These are phyloP conservation scores for Leptinotarsa haldemani DNA, from an alignment of 2,888 invertebrate species.

Conservation along the genomic window DNA sequence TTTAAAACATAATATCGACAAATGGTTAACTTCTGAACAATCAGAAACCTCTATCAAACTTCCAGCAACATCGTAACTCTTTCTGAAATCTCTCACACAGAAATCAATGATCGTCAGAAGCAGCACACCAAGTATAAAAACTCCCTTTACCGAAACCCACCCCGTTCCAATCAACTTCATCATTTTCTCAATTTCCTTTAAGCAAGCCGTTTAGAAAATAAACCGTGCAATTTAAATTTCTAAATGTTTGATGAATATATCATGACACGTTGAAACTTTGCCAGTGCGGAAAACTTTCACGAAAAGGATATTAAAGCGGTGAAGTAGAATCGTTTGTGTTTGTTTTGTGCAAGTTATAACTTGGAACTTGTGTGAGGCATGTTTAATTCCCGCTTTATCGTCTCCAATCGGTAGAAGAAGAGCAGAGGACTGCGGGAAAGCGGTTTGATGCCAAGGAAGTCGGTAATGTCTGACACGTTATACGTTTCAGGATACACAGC, in stretches of 20 bases:
- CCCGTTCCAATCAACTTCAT: conserved; percentile 4
- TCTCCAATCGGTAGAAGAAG: conserved; percentile 16
- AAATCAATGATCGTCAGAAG: no score
- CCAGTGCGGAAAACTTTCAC: conserved; percentile 16
- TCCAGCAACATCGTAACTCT: no score
- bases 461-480: no score
- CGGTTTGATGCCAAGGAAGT: no score
- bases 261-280: conserved; percentile 35
- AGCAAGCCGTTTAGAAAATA: conserved; percentile 27
- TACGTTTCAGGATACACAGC: no score
- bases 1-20: no score
- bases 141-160: no score
- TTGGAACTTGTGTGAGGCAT: conserved; percentile 36
- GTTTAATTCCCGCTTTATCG: conserved; percentile 42
- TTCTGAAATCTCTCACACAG: no score
- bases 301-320: conserved; percentile 35
- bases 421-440: neutral
- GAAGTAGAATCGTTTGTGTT: conserved; percentile 43
- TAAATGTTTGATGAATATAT: conserved; percentile 38
- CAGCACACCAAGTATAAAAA: no score
- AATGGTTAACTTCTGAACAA: no score
- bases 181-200: conserved; percentile 26
- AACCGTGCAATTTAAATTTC: conserved; percentile 35
- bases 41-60: no score
- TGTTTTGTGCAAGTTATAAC: conserved; percentile 41